These are phyloP conservation scores for Drosophila formosana DNA, from an alignment of 2,888 invertebrate genomes.

Conservation along the genomic window DNA sequence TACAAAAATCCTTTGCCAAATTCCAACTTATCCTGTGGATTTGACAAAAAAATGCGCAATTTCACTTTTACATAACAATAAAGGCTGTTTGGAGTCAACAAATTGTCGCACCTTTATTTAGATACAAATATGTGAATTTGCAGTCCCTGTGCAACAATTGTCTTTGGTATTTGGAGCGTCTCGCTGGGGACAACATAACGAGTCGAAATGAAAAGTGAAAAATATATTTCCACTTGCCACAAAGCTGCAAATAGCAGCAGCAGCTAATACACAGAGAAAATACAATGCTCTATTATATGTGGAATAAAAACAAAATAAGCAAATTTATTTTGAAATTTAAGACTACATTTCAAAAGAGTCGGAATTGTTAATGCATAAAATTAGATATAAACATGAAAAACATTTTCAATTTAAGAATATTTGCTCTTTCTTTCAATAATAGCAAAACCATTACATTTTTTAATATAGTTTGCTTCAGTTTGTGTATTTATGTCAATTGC, in stretches of 20 bases:
- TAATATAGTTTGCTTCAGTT: neutral
- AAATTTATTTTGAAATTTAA: too few species aligned
- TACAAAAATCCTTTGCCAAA: neutral
- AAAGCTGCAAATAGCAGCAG: constrained; percentile 13
- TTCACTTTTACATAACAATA: neutral
- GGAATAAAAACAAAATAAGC: too few species aligned
- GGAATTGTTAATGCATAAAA: too few species aligned
- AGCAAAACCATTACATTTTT: too few species aligned
- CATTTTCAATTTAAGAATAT: too few species aligned
- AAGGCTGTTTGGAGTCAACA: neutral
- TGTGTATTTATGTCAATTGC: constrained; percentile 73
- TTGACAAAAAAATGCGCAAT: neutral
- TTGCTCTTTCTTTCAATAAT: too few species aligned
- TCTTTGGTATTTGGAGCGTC: constrained; percentile 65
- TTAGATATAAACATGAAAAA: too few species aligned
- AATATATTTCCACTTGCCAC: constrained; percentile 59
- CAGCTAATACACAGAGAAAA: neutral
- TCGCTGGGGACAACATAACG: constrained; percentile 62
- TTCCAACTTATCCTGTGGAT: neutral
- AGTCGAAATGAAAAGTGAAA: constrained; percentile 65
- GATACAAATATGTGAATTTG: constrained; percentile 8
- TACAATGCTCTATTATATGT: too few species aligned
- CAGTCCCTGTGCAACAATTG: constrained; percentile 39
- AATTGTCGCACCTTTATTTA: constrained; percentile 28
- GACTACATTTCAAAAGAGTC: too few species aligned